Conservation (phyloP, 2,888 invertebrate genomes). For the Perdita meconis region DNA sequence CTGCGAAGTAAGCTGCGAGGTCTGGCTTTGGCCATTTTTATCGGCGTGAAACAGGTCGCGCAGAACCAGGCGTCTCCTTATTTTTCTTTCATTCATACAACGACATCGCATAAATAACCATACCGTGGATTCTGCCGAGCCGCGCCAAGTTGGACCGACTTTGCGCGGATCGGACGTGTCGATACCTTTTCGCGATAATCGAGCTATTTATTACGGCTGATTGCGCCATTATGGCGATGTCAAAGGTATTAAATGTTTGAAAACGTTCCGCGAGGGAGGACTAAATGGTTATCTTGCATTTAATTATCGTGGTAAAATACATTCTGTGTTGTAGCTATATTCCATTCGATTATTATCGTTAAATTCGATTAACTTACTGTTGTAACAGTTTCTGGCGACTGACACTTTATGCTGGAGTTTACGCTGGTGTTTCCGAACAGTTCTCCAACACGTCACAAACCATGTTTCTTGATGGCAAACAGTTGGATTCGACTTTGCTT, state of each 20-base stretch:
- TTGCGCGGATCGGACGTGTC: slow-evolving; percentile 15
- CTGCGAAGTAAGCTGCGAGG: slow-evolving; percentile 41
- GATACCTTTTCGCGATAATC: slow-evolving; percentile 40
- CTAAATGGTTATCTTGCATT: background rate
- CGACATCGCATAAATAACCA: slow-evolving; percentile 53
- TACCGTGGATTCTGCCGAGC: slow-evolving; percentile 27
- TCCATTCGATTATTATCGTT: too few relatives aligned
- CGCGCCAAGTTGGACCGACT: background rate
- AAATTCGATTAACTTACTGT: too few relatives aligned
- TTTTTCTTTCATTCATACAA: slow-evolving; percentile 66
- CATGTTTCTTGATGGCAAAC: too few relatives aligned
- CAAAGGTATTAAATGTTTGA: background rate
- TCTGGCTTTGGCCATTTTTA: slow-evolving; percentile 59
- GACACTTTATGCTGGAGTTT: too few relatives aligned
- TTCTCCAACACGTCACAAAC: too few relatives aligned
- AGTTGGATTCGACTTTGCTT: too few relatives aligned
- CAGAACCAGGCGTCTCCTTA: slow-evolving; percentile 57
- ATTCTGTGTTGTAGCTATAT: too few relatives aligned
- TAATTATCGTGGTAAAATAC: background rate
- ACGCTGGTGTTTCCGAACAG: too few relatives aligned
- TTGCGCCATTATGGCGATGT: slow-evolving; percentile 1
- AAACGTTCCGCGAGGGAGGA: background rate
- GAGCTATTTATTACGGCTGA: slow-evolving; percentile 33
- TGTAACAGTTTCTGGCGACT: too few relatives aligned
- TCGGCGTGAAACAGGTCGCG: slow-evolving; percentile 62